Conservation (phyloP, 1,140 invertebrate species). For the Brachionus plicatilis region DNA sequence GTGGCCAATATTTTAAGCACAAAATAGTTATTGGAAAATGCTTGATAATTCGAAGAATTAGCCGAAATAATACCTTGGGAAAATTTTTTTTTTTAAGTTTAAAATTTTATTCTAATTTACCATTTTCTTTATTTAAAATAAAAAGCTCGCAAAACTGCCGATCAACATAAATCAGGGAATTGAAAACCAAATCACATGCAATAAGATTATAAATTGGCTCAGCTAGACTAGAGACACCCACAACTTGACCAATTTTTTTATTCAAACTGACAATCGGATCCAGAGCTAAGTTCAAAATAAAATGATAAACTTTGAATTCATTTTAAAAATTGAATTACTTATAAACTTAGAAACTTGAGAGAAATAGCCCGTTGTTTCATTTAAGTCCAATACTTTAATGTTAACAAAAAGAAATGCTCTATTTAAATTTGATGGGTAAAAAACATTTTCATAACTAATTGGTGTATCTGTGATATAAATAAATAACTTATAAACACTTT, state of each 20-base stretch:
- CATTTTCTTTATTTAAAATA: background rate
- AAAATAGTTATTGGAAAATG: background rate
- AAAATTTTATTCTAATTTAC: background rate
- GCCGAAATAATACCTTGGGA: background rate
- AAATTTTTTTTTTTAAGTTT: background rate
- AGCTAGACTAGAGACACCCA: background rate
- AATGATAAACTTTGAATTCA: background rate
- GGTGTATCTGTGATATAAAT: background rate
- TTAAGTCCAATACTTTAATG: background rate
- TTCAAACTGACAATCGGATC: background rate
- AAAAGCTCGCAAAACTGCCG: constrained; percentile 6
- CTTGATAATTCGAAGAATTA: background rate
- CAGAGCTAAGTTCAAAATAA: background rate
- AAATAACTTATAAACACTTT: background rate
- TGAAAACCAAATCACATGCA: background rate
- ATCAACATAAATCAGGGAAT: background rate
- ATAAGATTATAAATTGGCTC: background rate
- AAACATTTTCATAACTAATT: background rate
- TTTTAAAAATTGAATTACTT: background rate
- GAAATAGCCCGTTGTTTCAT: background rate
- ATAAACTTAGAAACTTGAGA: background rate
- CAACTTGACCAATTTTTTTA: background rate
- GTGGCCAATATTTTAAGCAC: background rate
- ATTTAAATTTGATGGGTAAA: background rate
- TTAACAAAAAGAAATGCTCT: constrained; percentile 1